Evolutionary conservation across 2,113 vertebrate species (phyloP).

Genomic region (Psammodynastes pulverulentus): DNA sequence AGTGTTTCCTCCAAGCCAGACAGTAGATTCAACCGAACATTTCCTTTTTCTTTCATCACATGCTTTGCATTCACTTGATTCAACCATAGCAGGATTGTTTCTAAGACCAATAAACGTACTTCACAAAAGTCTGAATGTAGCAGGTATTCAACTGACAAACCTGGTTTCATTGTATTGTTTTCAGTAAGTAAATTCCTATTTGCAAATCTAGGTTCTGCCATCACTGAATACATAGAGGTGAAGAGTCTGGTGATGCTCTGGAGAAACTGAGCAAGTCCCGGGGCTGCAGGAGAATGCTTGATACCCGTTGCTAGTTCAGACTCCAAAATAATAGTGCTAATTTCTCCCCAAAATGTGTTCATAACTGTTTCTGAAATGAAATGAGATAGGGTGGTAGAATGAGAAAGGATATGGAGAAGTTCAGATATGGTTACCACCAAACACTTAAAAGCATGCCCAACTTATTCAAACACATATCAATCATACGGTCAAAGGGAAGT

Average conservation of each 20-base stretch:
- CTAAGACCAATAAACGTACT: slow-evolving; percentile 78
- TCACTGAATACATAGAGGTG: slow-evolving; percentile 58
- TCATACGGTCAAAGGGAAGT: slow-evolving; percentile 4
- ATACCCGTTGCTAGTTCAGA: slow-evolving; percentile 75
- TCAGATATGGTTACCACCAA: background rate
- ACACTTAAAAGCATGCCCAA: background rate
- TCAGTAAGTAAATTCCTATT: slow-evolving; percentile 38
- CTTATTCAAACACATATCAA: background rate
- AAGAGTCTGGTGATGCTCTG: slow-evolving; percentile 82
- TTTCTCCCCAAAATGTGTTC: slow-evolving; percentile 70
- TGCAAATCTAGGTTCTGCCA: slow-evolving; percentile 35
- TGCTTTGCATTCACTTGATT: slow-evolving; percentile 42
- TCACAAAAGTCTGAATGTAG: slow-evolving; percentile 79
- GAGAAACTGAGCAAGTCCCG: slow-evolving; percentile 83
- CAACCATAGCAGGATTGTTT: slow-evolving; percentile 72
- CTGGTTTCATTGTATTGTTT: slow-evolving; percentile 7
- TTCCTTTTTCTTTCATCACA: slow-evolving; percentile 27
- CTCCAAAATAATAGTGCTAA: slow-evolving; percentile 66
- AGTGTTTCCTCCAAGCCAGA: slow-evolving; percentile 67
- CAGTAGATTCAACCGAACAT: slow-evolving; percentile 53
- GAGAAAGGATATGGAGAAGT: background rate
- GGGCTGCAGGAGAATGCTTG: slow-evolving; percentile 55
- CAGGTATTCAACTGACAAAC: slow-evolving; percentile 63
- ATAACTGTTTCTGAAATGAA: slow-evolving; percentile 71
- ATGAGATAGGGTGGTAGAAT: background rate